Evolutionary conservation across 2,797 vertebrate genomes (phyloP), one percentile per base, ranked within the genome.

Genomic region (Myripristis jacobus): DNA sequence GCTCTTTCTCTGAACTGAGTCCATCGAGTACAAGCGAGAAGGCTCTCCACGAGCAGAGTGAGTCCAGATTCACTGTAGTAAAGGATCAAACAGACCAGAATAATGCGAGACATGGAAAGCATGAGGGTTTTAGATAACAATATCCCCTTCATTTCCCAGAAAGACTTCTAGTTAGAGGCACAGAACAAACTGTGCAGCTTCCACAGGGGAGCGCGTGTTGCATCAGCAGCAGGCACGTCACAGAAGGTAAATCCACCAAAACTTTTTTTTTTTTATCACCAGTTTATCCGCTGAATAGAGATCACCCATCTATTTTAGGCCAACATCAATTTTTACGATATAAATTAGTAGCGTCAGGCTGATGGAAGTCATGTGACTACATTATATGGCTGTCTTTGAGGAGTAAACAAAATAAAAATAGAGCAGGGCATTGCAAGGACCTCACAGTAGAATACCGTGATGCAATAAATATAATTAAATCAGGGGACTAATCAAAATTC

Each of bases 151-250:
- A 6, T 63, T 67, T 70, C 65, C 50, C 54, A 69, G 24, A 60
- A 41, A 77, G 57, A 47, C 31, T 74, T 31, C 62, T 36, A 61
- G 73, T 73, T 66, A 34, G 57, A 79, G 73, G 77, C 53, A n/a
- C 44, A 73, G 58, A 66, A 73, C 66, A 77, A 66, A 71, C n/a
- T 50, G 38, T 58, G 81, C 54, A 72, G 7, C 31, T 19, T 46
- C 7, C 44, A 34, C 66, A 76, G 31, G 1, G 1, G 53, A 58
- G 60, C 18, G 15, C 67, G n/a, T 47, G 46, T 66, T 54, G 55
- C 62, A 65, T 53, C 57, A 58, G 52, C 63, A 56, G 48, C 63
- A 46, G 48, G 29, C 47, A 44, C 19, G 73, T 1, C 7, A 38
- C 4, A 18, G 31, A 67, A 13, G 29, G 53, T 43, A 5, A 72